A percentile compares a stretch with the other conserved stretches of the same genome.
These are phyloP conservation scores for Pristis pectinata DNA, from an alignment of 2,797 vertebrate genomes.

Conservation along the genomic window DNA sequence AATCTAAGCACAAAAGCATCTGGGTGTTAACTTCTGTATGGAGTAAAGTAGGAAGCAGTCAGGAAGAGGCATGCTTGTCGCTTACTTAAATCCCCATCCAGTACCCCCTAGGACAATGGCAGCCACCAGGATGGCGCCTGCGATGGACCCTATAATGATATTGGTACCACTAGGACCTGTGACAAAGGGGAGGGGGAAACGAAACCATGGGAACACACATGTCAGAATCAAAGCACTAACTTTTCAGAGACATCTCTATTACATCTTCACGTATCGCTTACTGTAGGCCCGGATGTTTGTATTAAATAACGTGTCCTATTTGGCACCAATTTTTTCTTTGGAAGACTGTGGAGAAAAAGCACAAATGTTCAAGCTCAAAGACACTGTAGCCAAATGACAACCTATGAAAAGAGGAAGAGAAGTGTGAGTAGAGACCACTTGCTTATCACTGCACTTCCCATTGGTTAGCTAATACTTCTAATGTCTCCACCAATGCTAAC, in stretches of 20 bases:
- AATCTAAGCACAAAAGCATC: background rate
- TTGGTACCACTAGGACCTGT: slow-evolving; percentile 97
- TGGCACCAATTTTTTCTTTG: slow-evolving; percentile 26
- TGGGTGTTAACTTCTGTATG: slow-evolving; percentile 31
- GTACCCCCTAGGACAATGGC: slow-evolving; percentile 95
- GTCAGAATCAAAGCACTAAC: slow-evolving; percentile 50
- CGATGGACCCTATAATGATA: slow-evolving; percentile 96
- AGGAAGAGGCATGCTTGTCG: slow-evolving; percentile 62
- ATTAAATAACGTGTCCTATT: slow-evolving; percentile 20
- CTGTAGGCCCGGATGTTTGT: slow-evolving; percentile 33
- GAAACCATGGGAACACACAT: slow-evolving; percentile 40
- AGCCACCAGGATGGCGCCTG: slow-evolving; percentile 89
- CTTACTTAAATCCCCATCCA: slow-evolving; percentile 99
- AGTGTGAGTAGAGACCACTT: background rate
- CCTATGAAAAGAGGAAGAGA: background rate
- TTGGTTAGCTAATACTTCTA: too few species aligned
- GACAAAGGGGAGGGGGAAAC: slow-evolving; percentile 53
- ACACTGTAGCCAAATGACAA: background rate
- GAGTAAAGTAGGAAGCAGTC: slow-evolving; percentile 52
- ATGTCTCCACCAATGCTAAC: background rate
- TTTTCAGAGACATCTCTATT: slow-evolving; percentile 48
- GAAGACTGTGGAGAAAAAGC: slow-evolving; percentile 35
- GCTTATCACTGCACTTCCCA: background rate
- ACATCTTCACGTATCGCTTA: slow-evolving; percentile 47
- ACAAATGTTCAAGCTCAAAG: slow-evolving; percentile 25